These are phyloP conservation scores for Aphaenogaster floridana DNA, from an alignment of 1,140 invertebrate genomes.

Conservation along the genomic window DNA sequence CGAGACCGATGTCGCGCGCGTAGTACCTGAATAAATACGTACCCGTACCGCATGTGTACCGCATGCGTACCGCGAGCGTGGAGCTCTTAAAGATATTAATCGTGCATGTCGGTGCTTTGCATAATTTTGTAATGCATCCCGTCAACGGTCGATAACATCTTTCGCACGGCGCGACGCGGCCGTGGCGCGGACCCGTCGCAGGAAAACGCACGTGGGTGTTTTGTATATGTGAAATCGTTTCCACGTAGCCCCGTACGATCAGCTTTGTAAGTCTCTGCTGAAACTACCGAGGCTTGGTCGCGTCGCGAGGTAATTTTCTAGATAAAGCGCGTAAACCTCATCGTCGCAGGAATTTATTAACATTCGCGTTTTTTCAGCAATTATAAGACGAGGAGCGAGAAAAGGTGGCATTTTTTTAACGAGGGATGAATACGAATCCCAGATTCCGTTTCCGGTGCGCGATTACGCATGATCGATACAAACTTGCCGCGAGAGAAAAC, in stretches of 20 bases:
- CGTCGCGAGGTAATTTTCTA: conserved; percentile 1
- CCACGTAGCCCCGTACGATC: not conserved
- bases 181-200: conserved; percentile 43
- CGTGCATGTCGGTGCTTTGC: conserved; percentile 72
- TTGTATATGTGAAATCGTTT: conserved; percentile 46
- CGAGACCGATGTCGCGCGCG: conserved; percentile 48
- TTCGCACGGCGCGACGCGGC: conserved; percentile 65
- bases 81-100: conserved; percentile 70
- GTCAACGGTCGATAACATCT: conserved; percentile 72
- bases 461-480: not conserved
- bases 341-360: not conserved
- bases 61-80: not conserved
- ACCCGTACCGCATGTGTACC: conserved; percentile 4
- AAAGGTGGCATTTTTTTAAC: not conserved
- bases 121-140: conserved; percentile 77
- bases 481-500: conserved; percentile 11
- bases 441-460: not conserved
- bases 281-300: conserved; percentile 24
- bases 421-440: not conserved
- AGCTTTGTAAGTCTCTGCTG: conserved; percentile 11
- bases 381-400: not conserved
- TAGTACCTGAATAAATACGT: conserved; percentile 60
- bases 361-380: not conserved
- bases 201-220: conserved; percentile 72
- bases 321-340: conserved; percentile 25